These are phyloP conservation scores for Manis javanica DNA, from an alignment of 2,797 vertebrate species.

Conservation along the genomic window DNA sequence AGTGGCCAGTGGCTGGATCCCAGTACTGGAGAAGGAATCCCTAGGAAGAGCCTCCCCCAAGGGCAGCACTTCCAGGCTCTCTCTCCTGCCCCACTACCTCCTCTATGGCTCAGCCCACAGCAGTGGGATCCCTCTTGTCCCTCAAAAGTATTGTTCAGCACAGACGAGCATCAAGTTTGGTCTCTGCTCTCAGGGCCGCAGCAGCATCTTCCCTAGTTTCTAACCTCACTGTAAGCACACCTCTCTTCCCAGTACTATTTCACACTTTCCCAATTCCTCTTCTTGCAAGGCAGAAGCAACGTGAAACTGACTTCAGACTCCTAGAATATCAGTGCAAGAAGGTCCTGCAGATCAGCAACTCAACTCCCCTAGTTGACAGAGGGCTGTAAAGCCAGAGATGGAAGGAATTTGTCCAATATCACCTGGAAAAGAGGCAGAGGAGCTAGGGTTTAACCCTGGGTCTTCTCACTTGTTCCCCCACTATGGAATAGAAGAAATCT, in stretches of 20 bases:
- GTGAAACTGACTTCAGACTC: slow-evolving; percentile 42
- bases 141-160: not conserved
- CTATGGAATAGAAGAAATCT: not conserved
- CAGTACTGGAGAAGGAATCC: not conserved
- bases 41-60: not conserved
- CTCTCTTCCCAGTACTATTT: not conserved
- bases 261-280: not conserved
- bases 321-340: not conserved
- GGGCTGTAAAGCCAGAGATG: not conserved
- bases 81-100: not conserved
- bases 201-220: not conserved
- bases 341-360: not conserved
- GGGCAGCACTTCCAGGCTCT: not conserved
- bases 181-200: not conserved
- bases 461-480: slow-evolving; percentile 28
- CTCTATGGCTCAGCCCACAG: not conserved
- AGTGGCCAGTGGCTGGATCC: not conserved
- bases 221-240: not conserved
- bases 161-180: not conserved
- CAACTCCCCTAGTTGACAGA: not conserved
- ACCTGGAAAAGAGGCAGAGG: slow-evolving; percentile 1
- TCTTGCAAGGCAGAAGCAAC: not conserved
- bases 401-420: not conserved
- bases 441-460: not conserved
- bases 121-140: not conserved